Percentiles rank a stretch among this genome's conserved stretches.
phyloP scores from a whole-genome alignment of 2,797 vertebrate species.

The Lindbergichthys nudifrons region DNA sequence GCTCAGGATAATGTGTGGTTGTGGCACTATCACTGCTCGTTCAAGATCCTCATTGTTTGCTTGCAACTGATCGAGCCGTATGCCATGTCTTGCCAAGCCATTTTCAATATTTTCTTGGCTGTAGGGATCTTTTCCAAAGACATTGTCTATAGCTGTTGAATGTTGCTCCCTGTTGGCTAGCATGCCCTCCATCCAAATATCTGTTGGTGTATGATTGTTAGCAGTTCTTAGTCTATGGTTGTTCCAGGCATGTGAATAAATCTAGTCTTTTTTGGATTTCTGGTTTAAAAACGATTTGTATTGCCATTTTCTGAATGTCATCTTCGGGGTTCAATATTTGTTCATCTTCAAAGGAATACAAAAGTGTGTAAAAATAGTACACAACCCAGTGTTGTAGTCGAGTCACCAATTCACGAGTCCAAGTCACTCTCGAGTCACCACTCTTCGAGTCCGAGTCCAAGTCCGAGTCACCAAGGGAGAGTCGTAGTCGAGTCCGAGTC shows the following conservation, averaged over 20 bases:
- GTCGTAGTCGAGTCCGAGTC: too few species aligned
- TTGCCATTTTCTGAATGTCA: not conserved
- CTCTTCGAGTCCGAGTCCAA: too few species aligned
- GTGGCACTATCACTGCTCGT: not conserved
- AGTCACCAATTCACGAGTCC: too few species aligned
- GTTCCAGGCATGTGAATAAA: constrained; percentile 5
- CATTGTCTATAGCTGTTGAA: not conserved
- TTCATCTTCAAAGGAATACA: constrained; percentile 25
- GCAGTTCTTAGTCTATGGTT: not conserved
- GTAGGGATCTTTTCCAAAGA: constrained; percentile 4
- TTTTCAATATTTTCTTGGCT: constrained; percentile 1
- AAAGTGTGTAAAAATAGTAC: not conserved
- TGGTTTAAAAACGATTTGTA: not conserved
- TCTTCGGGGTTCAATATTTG: constrained; percentile 10
- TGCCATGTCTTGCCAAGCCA: constrained; percentile 4
- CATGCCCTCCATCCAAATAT: constrained; percentile 15
- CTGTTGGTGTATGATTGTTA: not conserved
- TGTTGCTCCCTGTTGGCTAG: constrained; percentile 10
- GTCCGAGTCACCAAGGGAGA: too few species aligned
- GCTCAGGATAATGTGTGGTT: not conserved
- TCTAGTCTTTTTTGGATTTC: constrained; percentile 5
- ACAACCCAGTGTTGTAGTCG: too few species aligned
- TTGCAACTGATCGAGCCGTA: constrained; percentile 1
- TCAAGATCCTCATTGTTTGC: constrained; percentile 7
- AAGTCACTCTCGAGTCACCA: too few species aligned